phyloP scores from a whole-genome alignment of 2,113 vertebrate species.

The Pithys albifrons region DNA sequence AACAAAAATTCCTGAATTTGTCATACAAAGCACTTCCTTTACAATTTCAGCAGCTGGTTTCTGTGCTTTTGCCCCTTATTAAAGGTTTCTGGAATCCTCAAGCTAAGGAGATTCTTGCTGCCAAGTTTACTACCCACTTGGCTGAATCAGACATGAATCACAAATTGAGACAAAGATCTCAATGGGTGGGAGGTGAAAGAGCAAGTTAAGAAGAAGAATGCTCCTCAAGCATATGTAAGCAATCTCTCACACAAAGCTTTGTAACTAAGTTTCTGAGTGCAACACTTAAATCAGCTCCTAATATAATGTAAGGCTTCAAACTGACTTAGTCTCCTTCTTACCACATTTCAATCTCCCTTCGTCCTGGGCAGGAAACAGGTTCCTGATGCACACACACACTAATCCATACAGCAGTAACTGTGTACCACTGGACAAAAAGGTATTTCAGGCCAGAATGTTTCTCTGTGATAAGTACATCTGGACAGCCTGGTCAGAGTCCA shows the following conservation, averaged over 20 bases:
- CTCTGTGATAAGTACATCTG: background rate
- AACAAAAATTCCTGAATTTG: background rate
- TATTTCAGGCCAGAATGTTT: background rate
- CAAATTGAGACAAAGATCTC: slow-evolving; percentile 33
- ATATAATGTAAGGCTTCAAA: background rate
- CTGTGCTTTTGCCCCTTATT: slow-evolving; percentile 8
- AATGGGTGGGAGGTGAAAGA: slow-evolving; percentile 59
- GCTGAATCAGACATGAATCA: slow-evolving; percentile 64
- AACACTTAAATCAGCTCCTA: background rate
- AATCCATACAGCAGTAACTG: background rate
- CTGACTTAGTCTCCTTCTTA: background rate
- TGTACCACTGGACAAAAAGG: background rate
- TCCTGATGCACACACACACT: background rate
- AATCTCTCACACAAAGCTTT: background rate
- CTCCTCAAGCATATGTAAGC: background rate
- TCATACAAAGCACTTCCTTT: background rate
- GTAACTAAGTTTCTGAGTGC: background rate
- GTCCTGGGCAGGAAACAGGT: background rate
- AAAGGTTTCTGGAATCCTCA: slow-evolving; percentile 31
- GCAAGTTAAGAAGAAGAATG: slow-evolving; percentile 39
- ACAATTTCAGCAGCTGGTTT: background rate
- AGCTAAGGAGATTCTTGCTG: slow-evolving; percentile 1
- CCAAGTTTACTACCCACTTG: slow-evolving; percentile 51
- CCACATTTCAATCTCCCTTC: background rate
- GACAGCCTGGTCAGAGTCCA: background rate